phyloP scores from a whole-genome alignment of 1,140 invertebrate genomes.

The Andrena cerasifolii region DNA sequence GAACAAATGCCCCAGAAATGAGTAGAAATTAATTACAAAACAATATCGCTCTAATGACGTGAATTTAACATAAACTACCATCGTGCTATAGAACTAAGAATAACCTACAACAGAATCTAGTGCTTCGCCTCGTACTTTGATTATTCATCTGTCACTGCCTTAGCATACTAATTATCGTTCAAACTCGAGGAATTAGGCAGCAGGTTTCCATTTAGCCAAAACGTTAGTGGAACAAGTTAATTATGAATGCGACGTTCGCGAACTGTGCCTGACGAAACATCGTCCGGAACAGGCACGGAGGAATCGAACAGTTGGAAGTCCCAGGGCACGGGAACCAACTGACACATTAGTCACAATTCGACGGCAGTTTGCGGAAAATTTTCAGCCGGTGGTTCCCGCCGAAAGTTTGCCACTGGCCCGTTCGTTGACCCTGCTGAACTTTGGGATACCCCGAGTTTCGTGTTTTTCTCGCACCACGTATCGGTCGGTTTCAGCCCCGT shows the following conservation, averaged over 20 bases:
- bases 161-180: not conserved
- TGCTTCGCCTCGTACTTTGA: not conserved
- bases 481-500: conserved; percentile 35
- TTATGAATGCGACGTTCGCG: not conserved
- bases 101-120: too few species aligned
- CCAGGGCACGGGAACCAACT: conserved; percentile 13
- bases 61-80: too few species aligned
- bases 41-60: too few species aligned
- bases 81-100: too few species aligned
- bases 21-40: too few species aligned
- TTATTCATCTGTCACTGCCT: not conserved
- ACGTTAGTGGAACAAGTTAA: not conserved
- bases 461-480: conserved; percentile 55
- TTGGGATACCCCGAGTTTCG: conserved; percentile 40
- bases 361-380: conserved; percentile 48
- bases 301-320: not conserved
- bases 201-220: not conserved
- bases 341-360: conserved; percentile 57
- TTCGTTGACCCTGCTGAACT: conserved; percentile 56
- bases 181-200: not conserved
- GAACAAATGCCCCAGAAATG: too few species aligned
- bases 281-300: not conserved
- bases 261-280: conserved; percentile 12
- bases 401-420: conserved; percentile 47
- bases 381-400: conserved; percentile 36